phyloP scores from a whole-genome alignment of 92 coral and sea anemone species.

The Phenganax marumi region DNA sequence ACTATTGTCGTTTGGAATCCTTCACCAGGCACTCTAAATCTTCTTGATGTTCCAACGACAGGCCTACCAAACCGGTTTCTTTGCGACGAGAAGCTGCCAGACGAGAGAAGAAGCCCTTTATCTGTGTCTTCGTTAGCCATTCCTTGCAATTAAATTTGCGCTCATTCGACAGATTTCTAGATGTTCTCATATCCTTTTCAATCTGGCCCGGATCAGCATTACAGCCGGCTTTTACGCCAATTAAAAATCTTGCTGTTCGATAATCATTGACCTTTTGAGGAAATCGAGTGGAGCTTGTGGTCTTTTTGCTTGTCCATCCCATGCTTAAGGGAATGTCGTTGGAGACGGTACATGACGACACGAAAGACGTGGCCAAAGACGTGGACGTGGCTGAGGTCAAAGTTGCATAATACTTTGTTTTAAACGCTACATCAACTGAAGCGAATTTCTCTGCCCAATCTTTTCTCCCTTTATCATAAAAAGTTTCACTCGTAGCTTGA shows the following conservation, averaged over 20 bases:
- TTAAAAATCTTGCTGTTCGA: conserved; percentile 53
- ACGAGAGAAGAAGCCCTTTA: conserved; percentile 57
- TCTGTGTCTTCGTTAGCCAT: conserved; percentile 62
- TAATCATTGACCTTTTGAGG: conserved; percentile 54
- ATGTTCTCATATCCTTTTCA: conserved; percentile 61
- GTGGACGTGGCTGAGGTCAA: conserved; percentile 24
- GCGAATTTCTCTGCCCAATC: conserved; percentile 58
- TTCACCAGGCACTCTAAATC: conserved; percentile 62
- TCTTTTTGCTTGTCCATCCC: conserved; percentile 47
- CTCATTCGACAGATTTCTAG: conserved; percentile 56
- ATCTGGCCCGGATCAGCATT: conserved; percentile 61
- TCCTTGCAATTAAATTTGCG: conserved; percentile 56
- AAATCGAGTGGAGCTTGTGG: conserved; percentile 50
- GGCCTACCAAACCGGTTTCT: conserved; percentile 44
- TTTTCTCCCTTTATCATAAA: conserved; percentile 52
- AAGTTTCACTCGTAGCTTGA: conserved; percentile 27
- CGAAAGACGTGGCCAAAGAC: conserved; percentile 1
- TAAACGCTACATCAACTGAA: conserved; percentile 51
- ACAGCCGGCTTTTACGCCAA: conserved; percentile 62
- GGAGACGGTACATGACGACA: conserved; percentile 10
- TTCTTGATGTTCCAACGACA: conserved; percentile 61
- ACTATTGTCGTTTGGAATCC: conserved; percentile 53
- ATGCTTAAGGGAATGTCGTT: conserved; percentile 27
- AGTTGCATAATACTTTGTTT: conserved; percentile 12
- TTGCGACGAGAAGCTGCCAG: conserved; percentile 62